Conservation (phyloP, 2,888 invertebrate species). For the Harpagoxenus sublaevis region DNA sequence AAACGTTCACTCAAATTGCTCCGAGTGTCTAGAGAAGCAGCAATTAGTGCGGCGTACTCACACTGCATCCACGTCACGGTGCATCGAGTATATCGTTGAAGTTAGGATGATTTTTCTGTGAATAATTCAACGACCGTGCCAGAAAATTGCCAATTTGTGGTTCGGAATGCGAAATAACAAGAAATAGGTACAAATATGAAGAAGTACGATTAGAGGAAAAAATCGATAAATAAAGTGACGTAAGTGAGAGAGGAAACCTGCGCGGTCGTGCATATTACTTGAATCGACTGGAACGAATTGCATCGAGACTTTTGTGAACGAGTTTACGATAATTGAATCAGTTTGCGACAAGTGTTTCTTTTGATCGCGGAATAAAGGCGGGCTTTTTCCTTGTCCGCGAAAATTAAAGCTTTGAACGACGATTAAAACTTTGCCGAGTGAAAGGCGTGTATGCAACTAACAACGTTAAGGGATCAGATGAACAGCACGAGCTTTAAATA, state of each 20-base stretch:
- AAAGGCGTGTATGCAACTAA: background rate
- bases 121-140: conserved; percentile 19
- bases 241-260: background rate
- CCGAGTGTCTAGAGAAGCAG: conserved; percentile 39
- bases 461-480: background rate
- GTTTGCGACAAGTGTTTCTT: conserved; percentile 15
- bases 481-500: background rate
- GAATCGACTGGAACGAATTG: conserved; percentile 11
- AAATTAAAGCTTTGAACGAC: conserved; percentile 25
- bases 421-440: background rate
- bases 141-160: conserved; percentile 24
- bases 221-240: conserved; percentile 13
- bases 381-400: background rate
- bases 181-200: background rate
- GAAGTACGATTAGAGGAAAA: background rate
- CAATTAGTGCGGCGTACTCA: conserved; percentile 29
- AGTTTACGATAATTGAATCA: conserved; percentile 32
- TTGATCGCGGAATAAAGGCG: conserved; percentile 15
- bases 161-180: conserved; percentile 5
- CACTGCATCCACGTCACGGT: background rate
- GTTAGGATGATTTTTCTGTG: conserved; percentile 23
- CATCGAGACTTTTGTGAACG: background rate
- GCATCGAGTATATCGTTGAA: conserved; percentile 4
- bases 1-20: conserved; percentile 28
- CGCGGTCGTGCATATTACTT: background rate